phyloP scores from a whole-genome alignment of 2,888 invertebrate genomes.

The Plagodis dolabraria region DNA sequence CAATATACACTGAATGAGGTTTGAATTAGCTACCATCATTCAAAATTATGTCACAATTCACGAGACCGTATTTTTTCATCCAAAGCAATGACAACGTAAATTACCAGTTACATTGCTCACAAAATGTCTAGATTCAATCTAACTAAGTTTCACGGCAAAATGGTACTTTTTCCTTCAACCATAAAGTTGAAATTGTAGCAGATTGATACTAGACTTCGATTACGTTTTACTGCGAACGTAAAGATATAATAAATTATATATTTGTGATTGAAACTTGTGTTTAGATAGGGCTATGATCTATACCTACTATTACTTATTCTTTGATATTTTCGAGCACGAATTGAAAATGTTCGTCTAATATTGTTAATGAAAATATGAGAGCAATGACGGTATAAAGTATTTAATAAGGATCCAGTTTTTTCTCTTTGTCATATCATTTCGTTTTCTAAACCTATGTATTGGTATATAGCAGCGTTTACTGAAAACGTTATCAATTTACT shows the following conservation, averaged over 20 bases:
- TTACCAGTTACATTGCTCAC: slow-evolving; percentile 32
- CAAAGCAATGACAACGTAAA: slow-evolving; percentile 31
- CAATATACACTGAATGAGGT: background rate
- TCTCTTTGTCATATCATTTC: too few relatives aligned
- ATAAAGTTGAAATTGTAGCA: slow-evolving; percentile 20
- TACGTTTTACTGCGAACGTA: slow-evolving; percentile 34
- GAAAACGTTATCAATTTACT: too few relatives aligned
- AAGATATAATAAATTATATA: slow-evolving; percentile 33
- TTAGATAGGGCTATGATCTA: too few relatives aligned
- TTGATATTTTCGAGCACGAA: too few relatives aligned
- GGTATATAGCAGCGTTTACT: too few relatives aligned
- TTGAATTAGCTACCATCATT: background rate
- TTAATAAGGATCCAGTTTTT: too few relatives aligned
- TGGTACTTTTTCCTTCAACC: slow-evolving; percentile 7
- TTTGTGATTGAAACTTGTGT: too few relatives aligned
- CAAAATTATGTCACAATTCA: slow-evolving; percentile 15
- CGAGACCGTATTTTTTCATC: slow-evolving; percentile 25
- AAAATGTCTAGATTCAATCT: slow-evolving; percentile 33
- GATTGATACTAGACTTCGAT: slow-evolving; percentile 32
- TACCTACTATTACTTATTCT: too few relatives aligned
- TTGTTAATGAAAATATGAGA: too few relatives aligned
- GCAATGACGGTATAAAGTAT: too few relatives aligned
- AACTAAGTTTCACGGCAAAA: slow-evolving; percentile 1
- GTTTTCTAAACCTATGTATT: too few relatives aligned
- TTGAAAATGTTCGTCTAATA: too few relatives aligned